Base-by-base conservation (phyloP, 1,140 invertebrate species). In the Orchesella cincta region DNA sequence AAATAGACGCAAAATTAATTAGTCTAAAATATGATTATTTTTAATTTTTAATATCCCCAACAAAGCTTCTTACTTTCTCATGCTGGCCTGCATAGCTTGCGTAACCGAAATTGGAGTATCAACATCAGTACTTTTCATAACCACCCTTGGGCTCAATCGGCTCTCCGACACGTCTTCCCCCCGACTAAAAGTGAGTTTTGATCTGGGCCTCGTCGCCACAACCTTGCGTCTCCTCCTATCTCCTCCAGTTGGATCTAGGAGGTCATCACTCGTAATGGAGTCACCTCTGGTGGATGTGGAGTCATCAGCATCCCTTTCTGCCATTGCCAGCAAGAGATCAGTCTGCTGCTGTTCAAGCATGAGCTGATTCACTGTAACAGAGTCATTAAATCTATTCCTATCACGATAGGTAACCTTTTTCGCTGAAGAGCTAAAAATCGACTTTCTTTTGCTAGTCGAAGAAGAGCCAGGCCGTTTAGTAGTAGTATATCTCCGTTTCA, bases 1-100 rank as follows among this genome's bases (percentile, higher is more conserved):
- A 78, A n/a, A n/a, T n/a, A n/a, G n/a, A n/a, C n/a, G n/a, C n/a
- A n/a, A n/a, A n/a, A n/a, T n/a, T n/a, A n/a, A n/a, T n/a, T n/a
- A n/a, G n/a, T n/a, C n/a, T n/a, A n/a, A 46, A 46, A 46, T 20
- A 46, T 3, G 16, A 46, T 39, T 29, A 75, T 74, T 74, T 26
- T 74, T 28, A 28, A 78, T 51, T 20, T 54, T 75, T 51, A 78
- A 57, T 18, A 0, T 1, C 12, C 62, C 23, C 39, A 70, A 34
- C 12, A 62, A 79, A 79, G 34, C n/a, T 2, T 82, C 84, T 84
- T 83, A 87, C 86, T 86, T 87, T 79, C 86, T 82, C 80, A 87
- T 85, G 51, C 85, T 86, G 16, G 84, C 83, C 78, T 87, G 86
- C 77, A 86, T 86, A n/a, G 87, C 86, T 82, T 85, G 86, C 1